Base-by-base conservation (phyloP, 2,888 invertebrate genomes). In the Agapostemon virescens region DNA sequence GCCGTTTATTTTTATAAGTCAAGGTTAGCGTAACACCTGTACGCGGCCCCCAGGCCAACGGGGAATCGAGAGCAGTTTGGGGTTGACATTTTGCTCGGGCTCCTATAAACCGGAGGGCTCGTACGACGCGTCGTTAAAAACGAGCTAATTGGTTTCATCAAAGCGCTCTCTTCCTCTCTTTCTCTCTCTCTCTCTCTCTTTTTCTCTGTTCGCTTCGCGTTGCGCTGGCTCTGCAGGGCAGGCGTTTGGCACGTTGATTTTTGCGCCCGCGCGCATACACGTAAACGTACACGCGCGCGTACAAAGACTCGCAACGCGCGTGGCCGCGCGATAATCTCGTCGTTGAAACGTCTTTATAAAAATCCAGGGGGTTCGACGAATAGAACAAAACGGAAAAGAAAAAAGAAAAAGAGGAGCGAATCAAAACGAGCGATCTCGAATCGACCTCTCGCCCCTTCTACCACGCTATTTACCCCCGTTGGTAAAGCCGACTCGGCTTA, bases 101-200 rank as follows among this genome's bases (percentile, higher is more conserved):
- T 82, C 83, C 85, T 86, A 86, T 88, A 87, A 71, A 88, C 86
- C 86, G 86, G 85, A 81, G 82, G 83, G 76, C 85, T 85, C 83
- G 82, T 86, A 88, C 85, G 83, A 74, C 84, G 86, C 83, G 89
- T 85, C 88, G 88, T 90, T 89, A 88, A 89, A 90, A 90, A 90
- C 88, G 86, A 83, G 87, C 86, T 90, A 90, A 90, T 90, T 90
- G 89, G 87, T 89, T 87, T 89, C 89, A 88, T 90, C 88, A 89
- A 89, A 89, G 87, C 86, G 85, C 80, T 74, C 42, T 6, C n/a
- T 9, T 80, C 77, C 42, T 66, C 45, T 45, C 49, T n/a, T 20
- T 45, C 42, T 45, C 45, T 42, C 6, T 42, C 15, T 42, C 49
- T 49, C n/a, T n/a, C 42, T 66, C 45, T 45, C 49, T n/a, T 20